Percentiles rank a stretch among this genome's conserved stretches.
Conservation (phyloP, 2,888 invertebrate species). For the Drosophila nr. perissopoda region DNA sequence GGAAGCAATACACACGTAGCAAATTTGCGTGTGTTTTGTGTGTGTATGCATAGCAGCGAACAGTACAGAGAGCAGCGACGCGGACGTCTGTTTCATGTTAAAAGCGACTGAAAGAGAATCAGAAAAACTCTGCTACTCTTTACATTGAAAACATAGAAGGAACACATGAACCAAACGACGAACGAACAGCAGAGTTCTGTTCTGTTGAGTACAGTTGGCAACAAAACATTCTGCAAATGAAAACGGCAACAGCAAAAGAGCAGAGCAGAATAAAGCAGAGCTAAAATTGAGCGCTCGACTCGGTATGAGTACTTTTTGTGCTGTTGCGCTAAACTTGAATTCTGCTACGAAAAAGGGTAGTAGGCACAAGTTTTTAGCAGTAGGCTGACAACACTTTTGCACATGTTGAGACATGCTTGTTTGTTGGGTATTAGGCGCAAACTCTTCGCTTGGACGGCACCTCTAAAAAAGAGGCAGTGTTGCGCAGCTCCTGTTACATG, state of each 20-base stretch:
- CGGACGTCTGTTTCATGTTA: slow-evolving; percentile 49
- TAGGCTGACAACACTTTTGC: slow-evolving; percentile 6
- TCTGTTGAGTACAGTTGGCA: slow-evolving; percentile 78
- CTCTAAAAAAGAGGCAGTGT: slow-evolving; percentile 6
- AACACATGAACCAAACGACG: slow-evolving; percentile 38
- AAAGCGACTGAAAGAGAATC: slow-evolving; percentile 49
- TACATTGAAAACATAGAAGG: slow-evolving; percentile 61
- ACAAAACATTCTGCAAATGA: slow-evolving; percentile 79
- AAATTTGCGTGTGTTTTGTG: slow-evolving; percentile 7
- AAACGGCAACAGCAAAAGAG: slow-evolving; percentile 49
- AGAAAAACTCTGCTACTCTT: slow-evolving; percentile 48
- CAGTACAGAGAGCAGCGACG: slow-evolving; percentile 26
- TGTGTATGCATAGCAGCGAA: slow-evolving; percentile 32
- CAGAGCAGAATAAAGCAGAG: slow-evolving; percentile 16
- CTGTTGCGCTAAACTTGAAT: slow-evolving; percentile 40
- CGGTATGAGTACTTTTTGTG: slow-evolving; percentile 40
- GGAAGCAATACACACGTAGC: slow-evolving; percentile 44
- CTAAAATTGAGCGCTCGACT: slow-evolving; percentile 38
- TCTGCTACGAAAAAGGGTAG: slow-evolving; percentile 58
- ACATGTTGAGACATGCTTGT: slow-evolving; percentile 23
- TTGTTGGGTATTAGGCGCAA: slow-evolving; percentile 54
- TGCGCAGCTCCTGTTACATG: slow-evolving; percentile 55
- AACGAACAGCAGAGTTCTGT: slow-evolving; percentile 19
- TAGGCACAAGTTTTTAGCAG: slow-evolving; percentile 30
- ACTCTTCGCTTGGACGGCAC: slow-evolving; percentile 17